These are phyloP conservation scores for Whitmania pigra DNA, from an alignment of 1,140 invertebrate species.

Conservation along the genomic window DNA sequence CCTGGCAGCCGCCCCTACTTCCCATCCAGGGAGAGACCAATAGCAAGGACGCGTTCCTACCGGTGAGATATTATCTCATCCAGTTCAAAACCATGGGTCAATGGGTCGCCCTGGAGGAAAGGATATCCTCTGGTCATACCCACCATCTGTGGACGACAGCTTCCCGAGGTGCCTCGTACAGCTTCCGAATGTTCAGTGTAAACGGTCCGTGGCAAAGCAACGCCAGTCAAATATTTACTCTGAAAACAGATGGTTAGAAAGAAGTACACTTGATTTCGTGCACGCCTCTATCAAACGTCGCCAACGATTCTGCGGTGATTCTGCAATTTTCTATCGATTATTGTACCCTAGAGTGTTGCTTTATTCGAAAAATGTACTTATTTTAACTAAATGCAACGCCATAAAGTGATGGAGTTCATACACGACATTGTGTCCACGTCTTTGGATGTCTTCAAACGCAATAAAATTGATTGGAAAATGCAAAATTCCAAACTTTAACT, in stretches of 20 bases:
- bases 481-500: too few species aligned
- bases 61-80: constrained; percentile 61
- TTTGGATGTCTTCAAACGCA: too few species aligned
- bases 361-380: too few species aligned
- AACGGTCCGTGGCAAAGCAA: neutral
- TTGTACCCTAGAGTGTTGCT: neutral
- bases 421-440: too few species aligned
- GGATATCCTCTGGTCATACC: constrained; percentile 71
- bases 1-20: neutral
- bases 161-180: constrained; percentile 21
- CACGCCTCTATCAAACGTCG: too few species aligned
- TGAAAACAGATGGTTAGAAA: constrained; percentile 13
- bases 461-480: too few species aligned
- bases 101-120: constrained; percentile 74
- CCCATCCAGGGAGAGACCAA: neutral
- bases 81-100: constrained; percentile 59
- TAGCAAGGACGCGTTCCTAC: neutral
- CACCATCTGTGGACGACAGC: constrained; percentile 21
- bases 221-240: constrained; percentile 15
- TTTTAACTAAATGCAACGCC: too few species aligned
- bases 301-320: neutral
- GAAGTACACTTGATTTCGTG: too few species aligned
- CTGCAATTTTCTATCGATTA: neutral
- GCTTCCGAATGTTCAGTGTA: constrained; percentile 19
- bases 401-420: too few species aligned